Base-by-base conservation (phyloP, 2,113 vertebrate species). In the Eonycteris spelaea region DNA sequence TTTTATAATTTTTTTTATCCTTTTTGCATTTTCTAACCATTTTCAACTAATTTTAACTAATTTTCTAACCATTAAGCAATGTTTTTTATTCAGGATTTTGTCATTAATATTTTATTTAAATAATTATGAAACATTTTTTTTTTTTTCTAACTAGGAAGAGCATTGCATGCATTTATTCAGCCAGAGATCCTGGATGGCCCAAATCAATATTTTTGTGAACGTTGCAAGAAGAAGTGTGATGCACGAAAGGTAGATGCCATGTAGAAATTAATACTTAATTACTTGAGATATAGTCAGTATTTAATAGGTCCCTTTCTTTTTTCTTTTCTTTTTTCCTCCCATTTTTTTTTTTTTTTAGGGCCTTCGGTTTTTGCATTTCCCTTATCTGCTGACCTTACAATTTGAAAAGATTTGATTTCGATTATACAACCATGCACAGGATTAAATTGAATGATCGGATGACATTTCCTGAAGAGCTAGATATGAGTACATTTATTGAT, bases 381-480 rank as follows among this genome's bases (percentile, higher is more conserved):
- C 99, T 0, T 99, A 99, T 97, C 98, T 99, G 97, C 98, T 99
- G 97, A 99, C 99, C 0, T 98, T 99, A 70, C 99, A 99, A 97
- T 98, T 98, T 99, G 97, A 99, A 99, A 98, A 99, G 99, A 11
- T 99, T 99, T 98, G 99, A 99, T 98, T 99, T 99, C 43, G 99
- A 99, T 98, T 99, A 99, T 97, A 99, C 99, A 98, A 99, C 99
- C 96, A 99, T 99, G 99, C 99, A 99, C 98, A 99, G 99, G 95
- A 99, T 99, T 98, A 99, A 99, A 97, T 98, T 99, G 73, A 99
- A 99, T 65, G 99, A 99, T 97, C 99, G 99, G 90, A 99, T 99
- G 99, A 99, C 99, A 87, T 99, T 99, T 98, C 99, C 99, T 0
- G 99, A 99, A 65, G 99, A 99, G 97, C 98, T 99, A 75, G 99